Base-by-base conservation (phyloP, 2,797 vertebrate species). In the Cheirogaleus major region DNA sequence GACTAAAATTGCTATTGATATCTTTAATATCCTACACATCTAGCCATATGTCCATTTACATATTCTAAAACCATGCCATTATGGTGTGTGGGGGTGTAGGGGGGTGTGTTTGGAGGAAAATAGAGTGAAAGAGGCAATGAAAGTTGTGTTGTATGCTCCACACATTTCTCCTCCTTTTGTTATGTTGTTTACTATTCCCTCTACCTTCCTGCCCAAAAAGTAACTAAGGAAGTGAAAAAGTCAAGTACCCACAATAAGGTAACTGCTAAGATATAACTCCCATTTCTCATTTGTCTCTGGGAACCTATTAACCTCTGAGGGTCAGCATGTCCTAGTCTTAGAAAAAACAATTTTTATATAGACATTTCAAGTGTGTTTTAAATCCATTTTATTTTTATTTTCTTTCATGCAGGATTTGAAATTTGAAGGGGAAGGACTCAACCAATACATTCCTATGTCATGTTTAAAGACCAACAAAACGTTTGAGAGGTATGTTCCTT, bases 401-500 rank as follows among this genome's bases (percentile, higher is more conserved):
- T 93, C 48, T 96, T 95, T 4, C 38, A 59, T 57, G 1, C 95
- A 98, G 98, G 86, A 97, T 63, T 96, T 87, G 59, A 98, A 98
- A 97, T 81, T 61, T 45, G 98, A 97, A 88, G 98, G 97, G 97
- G 92, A 96, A 87, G 43, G 90, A 94, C 97, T 98, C 55, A 95
- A 97, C 41, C 92, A 95, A 7, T 97, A 97, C 52, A 98, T 97
- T 96, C 96, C 96, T 13, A 98, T 98, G 50, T 97, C 99, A 11
- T 97, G 65, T 79, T 97, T 98, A 93, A 97, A 98, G 93, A 98
- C 98, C 82, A 98, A 98, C 87, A 97, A 98, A 41, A 95, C 97
- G 70, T 98, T 98, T 89, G 98, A 98, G 93, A 98, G 98, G 99
- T 99, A 98, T 5, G 98, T 98, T 86, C 89, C 61, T 98, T 95